These are phyloP conservation scores for Dipodomys spectabilis DNA, from an alignment of 2,113 vertebrate genomes.

Conservation along the genomic window DNA sequence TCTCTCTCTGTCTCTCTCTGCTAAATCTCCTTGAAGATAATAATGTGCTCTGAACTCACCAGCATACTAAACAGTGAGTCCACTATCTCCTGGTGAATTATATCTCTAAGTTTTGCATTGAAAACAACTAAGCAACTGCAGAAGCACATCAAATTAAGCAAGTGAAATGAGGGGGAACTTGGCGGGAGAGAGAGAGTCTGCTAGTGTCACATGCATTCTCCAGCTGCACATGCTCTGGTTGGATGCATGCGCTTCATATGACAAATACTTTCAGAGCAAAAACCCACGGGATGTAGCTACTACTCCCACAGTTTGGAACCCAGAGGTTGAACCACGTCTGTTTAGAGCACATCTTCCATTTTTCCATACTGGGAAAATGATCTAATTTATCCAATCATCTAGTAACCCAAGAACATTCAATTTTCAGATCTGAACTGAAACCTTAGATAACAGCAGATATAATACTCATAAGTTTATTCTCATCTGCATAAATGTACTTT, in stretches of 20 bases:
- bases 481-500: fast-evolving
- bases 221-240: neutral
- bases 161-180: neutral
- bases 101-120: neutral
- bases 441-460: neutral
- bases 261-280: neutral
- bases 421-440: neutral
- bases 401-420: too few relatives aligned
- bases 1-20: neutral
- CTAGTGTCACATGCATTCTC: neutral
- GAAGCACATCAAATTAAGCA: neutral
- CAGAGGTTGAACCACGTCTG: constrained; percentile 10
- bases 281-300: neutral
- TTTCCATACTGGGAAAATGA: neutral
- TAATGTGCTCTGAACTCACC: neutral
- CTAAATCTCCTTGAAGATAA: neutral
- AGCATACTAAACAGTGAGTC: neutral
- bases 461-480: neutral
- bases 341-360: neutral
- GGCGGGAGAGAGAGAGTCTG: neutral
- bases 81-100: neutral
- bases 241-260: neutral
- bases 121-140: neutral
- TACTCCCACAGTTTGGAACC: neutral
- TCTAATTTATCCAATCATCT: neutral